These are phyloP conservation scores for Macrobrachium nipponense DNA, from an alignment of 1,140 invertebrate genomes.

Conservation along the genomic window DNA sequence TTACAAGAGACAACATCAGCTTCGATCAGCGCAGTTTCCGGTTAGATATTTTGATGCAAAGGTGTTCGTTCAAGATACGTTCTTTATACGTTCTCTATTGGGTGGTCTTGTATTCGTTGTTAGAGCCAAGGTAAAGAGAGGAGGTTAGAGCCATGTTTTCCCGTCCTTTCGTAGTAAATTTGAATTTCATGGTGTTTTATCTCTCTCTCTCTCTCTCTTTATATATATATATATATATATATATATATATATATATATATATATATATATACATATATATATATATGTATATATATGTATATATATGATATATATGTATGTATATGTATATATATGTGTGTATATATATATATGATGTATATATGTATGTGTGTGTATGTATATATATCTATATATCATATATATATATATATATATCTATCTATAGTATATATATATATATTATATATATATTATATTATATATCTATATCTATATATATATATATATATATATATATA, in stretches of 20 bases:
- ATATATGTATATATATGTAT: constrained; percentile 10
- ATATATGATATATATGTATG: not conserved
- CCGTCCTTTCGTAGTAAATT: too few species aligned
- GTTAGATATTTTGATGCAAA: too few species aligned
- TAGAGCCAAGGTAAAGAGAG: too few species aligned
- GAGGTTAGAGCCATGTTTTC: too few species aligned
- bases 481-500: constrained; percentile 8
- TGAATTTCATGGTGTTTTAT: not conserved
- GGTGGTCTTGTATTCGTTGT: too few species aligned
- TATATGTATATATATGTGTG: not conserved
- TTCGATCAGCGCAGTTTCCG: too few species aligned
- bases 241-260: constrained; percentile 12
- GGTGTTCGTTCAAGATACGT: too few species aligned
- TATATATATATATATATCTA: constrained; percentile 15
- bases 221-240: too few species aligned
- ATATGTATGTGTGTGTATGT: not conserved
- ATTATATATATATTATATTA: too few species aligned
- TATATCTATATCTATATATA: not conserved
- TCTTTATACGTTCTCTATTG: too few species aligned
- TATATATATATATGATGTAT: constrained; percentile 12
- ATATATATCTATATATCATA: constrained; percentile 7
- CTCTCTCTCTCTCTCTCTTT: not conserved
- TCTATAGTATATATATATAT: constrained; percentile 14
- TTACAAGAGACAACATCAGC: too few species aligned
- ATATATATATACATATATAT: constrained; percentile 17